A percentile compares a stretch with the other conserved stretches of the same genome.
These are phyloP conservation scores for Leptosomus discolor DNA, from an alignment of 2,113 vertebrate genomes.

Conservation along the genomic window DNA sequence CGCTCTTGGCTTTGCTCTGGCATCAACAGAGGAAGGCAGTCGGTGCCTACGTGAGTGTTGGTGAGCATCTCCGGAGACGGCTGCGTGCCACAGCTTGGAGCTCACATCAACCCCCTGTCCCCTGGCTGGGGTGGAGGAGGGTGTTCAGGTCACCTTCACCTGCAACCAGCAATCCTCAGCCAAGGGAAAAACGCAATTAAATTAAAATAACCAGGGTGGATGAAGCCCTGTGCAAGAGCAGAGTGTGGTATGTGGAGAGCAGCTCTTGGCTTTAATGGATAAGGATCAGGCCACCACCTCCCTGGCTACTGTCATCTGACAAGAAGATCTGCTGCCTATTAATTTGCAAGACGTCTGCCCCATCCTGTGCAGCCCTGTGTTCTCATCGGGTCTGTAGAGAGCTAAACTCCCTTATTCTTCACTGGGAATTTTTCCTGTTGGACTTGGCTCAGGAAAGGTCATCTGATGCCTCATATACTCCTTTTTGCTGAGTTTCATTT, in stretches of 20 bases:
- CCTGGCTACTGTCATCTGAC: background rate
- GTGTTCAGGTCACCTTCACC: background rate
- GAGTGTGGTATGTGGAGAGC: background rate
- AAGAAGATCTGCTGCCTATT: background rate
- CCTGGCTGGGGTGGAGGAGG: background rate
- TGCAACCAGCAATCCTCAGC: background rate
- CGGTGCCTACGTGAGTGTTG: background rate
- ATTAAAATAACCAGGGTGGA: background rate
- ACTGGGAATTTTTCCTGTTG: background rate
- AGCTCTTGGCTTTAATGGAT: background rate
- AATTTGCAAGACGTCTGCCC: background rate
- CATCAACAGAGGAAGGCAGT: background rate
- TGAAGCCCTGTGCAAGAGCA: background rate
- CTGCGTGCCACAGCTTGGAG: background rate
- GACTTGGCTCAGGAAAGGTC: background rate
- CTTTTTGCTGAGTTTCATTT: background rate
- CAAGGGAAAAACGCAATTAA: background rate
- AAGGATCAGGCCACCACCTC: background rate
- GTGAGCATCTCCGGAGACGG: background rate
- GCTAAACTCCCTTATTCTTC: background rate
- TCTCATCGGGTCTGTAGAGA: background rate
- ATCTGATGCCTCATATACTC: background rate
- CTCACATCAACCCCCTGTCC: background rate
- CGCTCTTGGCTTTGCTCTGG: background rate
- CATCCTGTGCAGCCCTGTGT: background rate